These are phyloP conservation scores for Hassar affinis DNA, from an alignment of 2,113 vertebrate genomes.

Conservation along the genomic window DNA sequence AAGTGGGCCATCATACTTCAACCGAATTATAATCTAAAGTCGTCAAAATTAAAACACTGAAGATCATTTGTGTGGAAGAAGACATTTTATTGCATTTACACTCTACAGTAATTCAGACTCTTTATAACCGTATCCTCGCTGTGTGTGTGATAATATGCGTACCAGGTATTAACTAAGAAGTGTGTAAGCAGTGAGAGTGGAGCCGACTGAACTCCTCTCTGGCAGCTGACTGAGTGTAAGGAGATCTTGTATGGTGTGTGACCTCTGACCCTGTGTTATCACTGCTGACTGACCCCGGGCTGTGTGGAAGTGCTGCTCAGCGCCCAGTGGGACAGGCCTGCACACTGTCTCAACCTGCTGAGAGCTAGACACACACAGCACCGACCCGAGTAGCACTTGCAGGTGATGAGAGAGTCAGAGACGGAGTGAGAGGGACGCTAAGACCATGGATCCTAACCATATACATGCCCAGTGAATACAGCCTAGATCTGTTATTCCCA, in stretches of 20 bases:
- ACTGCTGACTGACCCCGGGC: conserved; percentile 45
- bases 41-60: not conserved
- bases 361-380: conserved; percentile 13
- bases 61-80: not conserved
- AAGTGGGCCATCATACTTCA: not conserved
- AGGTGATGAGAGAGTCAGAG: not conserved
- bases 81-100: not conserved
- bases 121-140: not conserved
- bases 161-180: conserved; percentile 22
- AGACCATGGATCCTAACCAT: not conserved
- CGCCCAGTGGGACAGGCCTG: conserved; percentile 55
- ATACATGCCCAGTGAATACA: not conserved
- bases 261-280: conserved; percentile 58
- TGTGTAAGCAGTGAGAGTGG: conserved; percentile 35
- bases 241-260: conserved; percentile 41
- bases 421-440: not conserved
- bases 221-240: conserved; percentile 37
- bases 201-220: conserved; percentile 5
- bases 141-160: conserved; percentile 3
- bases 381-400: not conserved
- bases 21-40: not conserved
- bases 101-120: not conserved
- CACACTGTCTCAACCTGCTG: conserved; percentile 51
- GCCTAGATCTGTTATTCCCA: not conserved
- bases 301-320: conserved; percentile 56